A percentile compares a stretch with the other conserved stretches of the same genome.
Evolutionary conservation across 2,888 invertebrate genomes (phyloP).

Genomic region (Corythucha ciliata): DNA sequence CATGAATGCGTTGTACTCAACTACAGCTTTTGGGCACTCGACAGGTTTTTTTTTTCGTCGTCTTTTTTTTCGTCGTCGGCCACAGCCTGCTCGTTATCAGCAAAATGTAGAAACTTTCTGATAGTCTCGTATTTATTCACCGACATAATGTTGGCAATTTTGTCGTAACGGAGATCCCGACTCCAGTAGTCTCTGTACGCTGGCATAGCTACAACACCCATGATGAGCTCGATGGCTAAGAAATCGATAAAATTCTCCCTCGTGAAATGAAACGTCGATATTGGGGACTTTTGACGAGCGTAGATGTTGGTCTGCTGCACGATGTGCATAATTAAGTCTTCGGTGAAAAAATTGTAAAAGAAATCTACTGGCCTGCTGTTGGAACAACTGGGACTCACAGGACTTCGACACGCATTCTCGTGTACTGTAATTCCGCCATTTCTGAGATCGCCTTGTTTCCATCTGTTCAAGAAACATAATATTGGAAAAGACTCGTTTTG

Average conservation of each 20-base stretch:
- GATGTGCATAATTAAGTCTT: not conserved
- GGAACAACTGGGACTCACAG: no score
- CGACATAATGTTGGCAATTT: constrained; percentile 14
- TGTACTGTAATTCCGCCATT: no score
- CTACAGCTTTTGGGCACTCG: not conserved
- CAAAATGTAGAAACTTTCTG: constrained; percentile 2
- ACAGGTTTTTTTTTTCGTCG: no score
- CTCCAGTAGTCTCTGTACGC: constrained; percentile 10
- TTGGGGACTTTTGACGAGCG: not conserved
- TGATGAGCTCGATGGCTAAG: not conserved
- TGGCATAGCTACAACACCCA: constrained; percentile 11
- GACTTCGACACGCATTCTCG: no score
- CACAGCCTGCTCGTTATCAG: constrained; percentile 1
- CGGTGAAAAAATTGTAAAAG: constrained; percentile 1
- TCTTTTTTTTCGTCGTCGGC: not conserved
- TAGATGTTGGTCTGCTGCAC: not conserved
- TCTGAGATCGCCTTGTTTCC: no score
- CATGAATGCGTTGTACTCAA: constrained; percentile 3
- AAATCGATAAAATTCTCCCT: not conserved
- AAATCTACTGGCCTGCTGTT: not conserved
- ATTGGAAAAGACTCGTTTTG: no score
- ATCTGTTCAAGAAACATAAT: no score
- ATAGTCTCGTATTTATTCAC: constrained; percentile 5
- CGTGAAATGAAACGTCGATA: not conserved
- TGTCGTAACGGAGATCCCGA: not conserved